Evolutionary conservation across 2,797 vertebrate genomes (phyloP).

Genomic region (Pantherophis alleghaniensis): DNA sequence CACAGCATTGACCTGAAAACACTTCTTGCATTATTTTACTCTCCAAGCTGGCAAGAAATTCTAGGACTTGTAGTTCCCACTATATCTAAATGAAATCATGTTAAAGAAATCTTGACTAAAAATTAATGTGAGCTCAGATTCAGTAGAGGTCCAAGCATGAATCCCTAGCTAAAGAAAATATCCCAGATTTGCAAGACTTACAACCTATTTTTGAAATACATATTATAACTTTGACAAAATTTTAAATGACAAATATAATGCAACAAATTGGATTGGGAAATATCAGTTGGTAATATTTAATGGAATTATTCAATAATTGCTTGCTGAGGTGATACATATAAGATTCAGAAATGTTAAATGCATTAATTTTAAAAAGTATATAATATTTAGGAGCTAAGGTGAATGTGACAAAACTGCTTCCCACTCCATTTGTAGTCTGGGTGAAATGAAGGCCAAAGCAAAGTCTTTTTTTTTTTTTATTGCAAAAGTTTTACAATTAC

Average conservation of each 20-base stretch:
- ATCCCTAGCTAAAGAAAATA: background rate
- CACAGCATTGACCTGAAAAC: background rate
- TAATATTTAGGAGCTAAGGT: background rate
- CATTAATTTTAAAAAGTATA: background rate
- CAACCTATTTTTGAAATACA: background rate
- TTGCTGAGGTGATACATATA: background rate
- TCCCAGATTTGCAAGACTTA: background rate
- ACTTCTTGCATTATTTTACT: background rate
- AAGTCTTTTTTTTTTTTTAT: background rate
- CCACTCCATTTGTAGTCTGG: background rate
- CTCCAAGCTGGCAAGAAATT: background rate
- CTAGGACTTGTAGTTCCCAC: background rate
- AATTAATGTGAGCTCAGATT: background rate
- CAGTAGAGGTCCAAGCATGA: background rate
- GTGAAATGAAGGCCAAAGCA: background rate
- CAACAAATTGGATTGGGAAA: background rate
- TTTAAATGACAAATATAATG: background rate
- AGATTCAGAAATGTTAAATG: background rate
- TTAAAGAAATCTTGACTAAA: background rate
- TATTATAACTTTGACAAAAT: background rate
- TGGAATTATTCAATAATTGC: background rate
- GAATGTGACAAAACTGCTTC: background rate
- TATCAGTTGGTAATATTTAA: background rate
- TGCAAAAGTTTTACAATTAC: too few species aligned
- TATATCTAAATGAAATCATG: background rate